A percentile compares a stretch with the other conserved stretches of the same genome.
Conservation (phyloP, 1,140 invertebrate genomes). For the Elysia chlorotica region DNA sequence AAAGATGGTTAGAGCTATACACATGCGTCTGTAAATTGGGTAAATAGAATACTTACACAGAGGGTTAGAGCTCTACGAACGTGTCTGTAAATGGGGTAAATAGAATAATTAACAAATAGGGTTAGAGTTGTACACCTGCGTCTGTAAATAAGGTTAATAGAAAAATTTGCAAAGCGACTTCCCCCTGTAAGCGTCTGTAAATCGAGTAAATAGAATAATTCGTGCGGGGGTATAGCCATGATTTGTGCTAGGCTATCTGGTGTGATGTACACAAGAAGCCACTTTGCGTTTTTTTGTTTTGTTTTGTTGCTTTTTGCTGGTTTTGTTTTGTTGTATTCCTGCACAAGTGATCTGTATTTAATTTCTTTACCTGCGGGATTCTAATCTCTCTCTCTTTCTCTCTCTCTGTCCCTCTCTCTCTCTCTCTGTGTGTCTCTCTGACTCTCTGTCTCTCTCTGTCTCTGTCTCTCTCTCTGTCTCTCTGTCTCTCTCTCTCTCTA, state of each 20-base stretch:
- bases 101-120: no score
- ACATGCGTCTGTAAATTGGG: no score
- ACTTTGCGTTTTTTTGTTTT: no score
- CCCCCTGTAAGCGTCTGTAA: no score
- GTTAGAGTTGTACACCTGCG: no score
- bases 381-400: not conserved
- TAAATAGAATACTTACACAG: no score
- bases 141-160: no score
- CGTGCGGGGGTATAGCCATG: not conserved
- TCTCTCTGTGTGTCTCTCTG: constrained; percentile 11
- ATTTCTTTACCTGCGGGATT: not conserved
- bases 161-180: no score
- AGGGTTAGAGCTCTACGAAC: no score
- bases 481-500: constrained; percentile 22
- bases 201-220: no score
- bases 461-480: constrained; percentile 7
- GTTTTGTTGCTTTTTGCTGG: constrained; percentile 18
- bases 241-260: not conserved
- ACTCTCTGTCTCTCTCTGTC: constrained; percentile 12
- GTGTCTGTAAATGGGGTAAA: no score
- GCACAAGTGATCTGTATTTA: not conserved
- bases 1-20: no score
- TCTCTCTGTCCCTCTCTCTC: constrained; percentile 20
- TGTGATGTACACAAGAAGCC: constrained; percentile 9
- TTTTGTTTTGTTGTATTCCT: not conserved